phyloP scores from a whole-genome alignment of 2,888 invertebrate genomes.

The Bombylius discolor region DNA sequence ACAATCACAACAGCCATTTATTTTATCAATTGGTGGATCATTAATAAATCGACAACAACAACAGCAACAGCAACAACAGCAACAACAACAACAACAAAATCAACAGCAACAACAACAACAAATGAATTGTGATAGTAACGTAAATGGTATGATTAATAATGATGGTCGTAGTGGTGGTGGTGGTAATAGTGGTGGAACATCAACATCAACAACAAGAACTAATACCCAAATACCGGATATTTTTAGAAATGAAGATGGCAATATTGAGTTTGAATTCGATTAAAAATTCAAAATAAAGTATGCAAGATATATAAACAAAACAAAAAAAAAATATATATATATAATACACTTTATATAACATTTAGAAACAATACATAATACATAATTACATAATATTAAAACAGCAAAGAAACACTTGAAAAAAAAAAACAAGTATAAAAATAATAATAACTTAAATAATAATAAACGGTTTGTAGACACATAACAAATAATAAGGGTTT shows the following conservation, averaged over 20 bases:
- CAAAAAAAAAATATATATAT: no score
- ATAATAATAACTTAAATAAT: no score
- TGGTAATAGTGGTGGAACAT: conserved; percentile 8
- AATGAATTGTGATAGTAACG: neutral
- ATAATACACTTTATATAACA: no score
- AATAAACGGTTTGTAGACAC: no score
- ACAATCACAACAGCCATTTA: conserved; percentile 3
- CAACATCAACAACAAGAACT: neutral
- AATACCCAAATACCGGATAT: conserved; percentile 3
- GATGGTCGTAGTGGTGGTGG: neutral
- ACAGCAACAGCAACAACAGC: conserved; percentile 1
- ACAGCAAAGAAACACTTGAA: no score
- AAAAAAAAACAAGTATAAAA: no score
- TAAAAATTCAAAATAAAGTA: conserved; percentile 5
- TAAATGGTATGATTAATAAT: neutral
- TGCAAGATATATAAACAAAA: no score
- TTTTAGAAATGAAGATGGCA: conserved; percentile 31
- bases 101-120: conserved; percentile 6
- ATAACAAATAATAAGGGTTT: no score
- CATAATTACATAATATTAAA: no score
- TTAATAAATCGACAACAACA: neutral
- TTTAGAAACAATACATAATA: no score
- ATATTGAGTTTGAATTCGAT: conserved; percentile 27
- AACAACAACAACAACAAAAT: conserved; percentile 11
- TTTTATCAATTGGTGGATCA: conserved; percentile 1